Conservation (phyloP, 2,888 invertebrate species). For the Monopis laevigella region DNA sequence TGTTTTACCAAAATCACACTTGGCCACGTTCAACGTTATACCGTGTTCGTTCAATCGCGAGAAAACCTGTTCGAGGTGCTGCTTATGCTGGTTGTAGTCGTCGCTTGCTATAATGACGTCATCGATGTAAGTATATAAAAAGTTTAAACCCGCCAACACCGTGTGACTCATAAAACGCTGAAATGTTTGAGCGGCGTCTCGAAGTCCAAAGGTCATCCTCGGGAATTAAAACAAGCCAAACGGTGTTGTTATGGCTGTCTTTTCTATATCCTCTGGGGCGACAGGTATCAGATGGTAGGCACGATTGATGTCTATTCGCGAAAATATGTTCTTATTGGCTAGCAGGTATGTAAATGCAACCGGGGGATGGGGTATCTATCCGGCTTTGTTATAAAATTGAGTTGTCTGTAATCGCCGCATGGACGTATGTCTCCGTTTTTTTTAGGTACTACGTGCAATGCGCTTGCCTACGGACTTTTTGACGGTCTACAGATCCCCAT, state of each 20-base stretch:
- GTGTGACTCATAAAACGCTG: conserved; percentile 26
- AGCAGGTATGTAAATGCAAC: conserved; percentile 22
- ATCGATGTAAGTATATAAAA: conserved; percentile 14
- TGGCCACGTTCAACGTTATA: conserved; percentile 15
- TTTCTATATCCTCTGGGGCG: conserved; percentile 24
- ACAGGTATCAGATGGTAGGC: conserved; percentile 11
- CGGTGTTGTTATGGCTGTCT: conserved; percentile 31
- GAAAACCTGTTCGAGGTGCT: conserved; percentile 12
- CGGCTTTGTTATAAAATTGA: conserved; percentile 26
- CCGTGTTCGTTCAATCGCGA: conserved; percentile 12
- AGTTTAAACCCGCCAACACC: conserved; percentile 15
- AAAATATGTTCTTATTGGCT: conserved; percentile 21
- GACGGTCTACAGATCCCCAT: conserved; percentile 40
- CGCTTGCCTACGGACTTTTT: conserved; percentile 34
- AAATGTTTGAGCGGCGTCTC: conserved; percentile 30
- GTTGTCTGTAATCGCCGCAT: conserved; percentile 30
- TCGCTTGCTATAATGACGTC: conserved; percentile 12
- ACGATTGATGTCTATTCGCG: conserved; percentile 23
- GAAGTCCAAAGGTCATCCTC: conserved; percentile 29
- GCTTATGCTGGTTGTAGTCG: conserved; percentile 10
- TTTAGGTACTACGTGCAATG: conserved; percentile 27
- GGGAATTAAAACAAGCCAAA: conserved; percentile 28
- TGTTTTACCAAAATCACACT: conserved; percentile 17
- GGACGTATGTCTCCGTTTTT: conserved; percentile 20
- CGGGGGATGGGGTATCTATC: conserved; percentile 29